Conservation (phyloP, 1,140 invertebrate species). For the Drosophila virilis region DNA sequence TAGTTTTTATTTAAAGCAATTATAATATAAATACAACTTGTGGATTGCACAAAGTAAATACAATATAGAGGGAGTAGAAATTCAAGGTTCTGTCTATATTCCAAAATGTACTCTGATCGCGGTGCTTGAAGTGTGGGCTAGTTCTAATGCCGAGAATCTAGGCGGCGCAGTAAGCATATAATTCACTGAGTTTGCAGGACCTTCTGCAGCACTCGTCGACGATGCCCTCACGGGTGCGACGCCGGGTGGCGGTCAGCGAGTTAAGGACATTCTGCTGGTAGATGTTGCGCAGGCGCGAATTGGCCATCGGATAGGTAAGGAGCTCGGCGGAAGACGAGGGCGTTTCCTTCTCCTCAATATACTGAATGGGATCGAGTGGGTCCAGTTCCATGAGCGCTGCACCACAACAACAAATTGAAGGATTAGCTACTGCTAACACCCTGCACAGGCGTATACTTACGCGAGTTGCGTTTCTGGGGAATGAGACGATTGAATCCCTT, state of each 20-base stretch:
- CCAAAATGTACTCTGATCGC: slow-evolving; percentile 34
- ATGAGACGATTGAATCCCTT: slow-evolving; percentile 47
- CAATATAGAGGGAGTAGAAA: slow-evolving; percentile 1
- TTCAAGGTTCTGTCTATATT: slow-evolving; percentile 20
- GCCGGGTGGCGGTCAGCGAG: slow-evolving; percentile 53
- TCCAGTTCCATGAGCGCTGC: slow-evolving; percentile 51
- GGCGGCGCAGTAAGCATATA: slow-evolving; percentile 59
- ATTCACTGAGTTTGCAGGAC: slow-evolving; percentile 34
- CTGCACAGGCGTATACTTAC: slow-evolving; percentile 47
- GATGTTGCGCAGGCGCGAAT: slow-evolving; percentile 36
- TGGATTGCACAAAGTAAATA: slow-evolving; percentile 2
- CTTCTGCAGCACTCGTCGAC: slow-evolving; percentile 67
- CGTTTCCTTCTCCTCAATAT: slow-evolving; percentile 54
- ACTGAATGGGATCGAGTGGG: slow-evolving; percentile 62
- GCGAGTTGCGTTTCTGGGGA: slow-evolving; percentile 42
- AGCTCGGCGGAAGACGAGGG: slow-evolving; percentile 14
- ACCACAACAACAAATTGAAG: background rate
- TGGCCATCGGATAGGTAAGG: slow-evolving; percentile 37
- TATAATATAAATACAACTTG: slow-evolving; percentile 30
- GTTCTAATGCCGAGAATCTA: background rate
- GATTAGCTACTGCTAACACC: background rate
- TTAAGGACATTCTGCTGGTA: slow-evolving; percentile 38
- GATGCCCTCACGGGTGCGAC: slow-evolving; percentile 64
- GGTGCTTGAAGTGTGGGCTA: slow-evolving; percentile 10
- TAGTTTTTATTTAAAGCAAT: slow-evolving; percentile 41